Percentiles rank a stretch among this genome's conserved stretches.
phyloP scores from a whole-genome alignment of 2,888 invertebrate genomes.

The Nephrotoma flavescens region DNA sequence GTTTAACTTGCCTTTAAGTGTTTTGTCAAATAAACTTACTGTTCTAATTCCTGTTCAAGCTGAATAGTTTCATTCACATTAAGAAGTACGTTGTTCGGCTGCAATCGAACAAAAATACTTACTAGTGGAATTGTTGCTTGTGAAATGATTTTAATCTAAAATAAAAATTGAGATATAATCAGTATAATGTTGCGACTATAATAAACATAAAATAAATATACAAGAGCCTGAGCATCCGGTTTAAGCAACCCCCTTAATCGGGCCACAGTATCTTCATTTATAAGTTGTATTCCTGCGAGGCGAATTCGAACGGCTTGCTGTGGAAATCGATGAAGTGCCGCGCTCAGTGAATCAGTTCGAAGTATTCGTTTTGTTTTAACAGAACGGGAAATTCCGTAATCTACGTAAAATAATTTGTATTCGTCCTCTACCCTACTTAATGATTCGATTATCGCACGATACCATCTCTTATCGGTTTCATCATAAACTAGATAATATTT shows the following conservation, averaged over 20 bases:
- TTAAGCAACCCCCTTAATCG: constrained; percentile 45
- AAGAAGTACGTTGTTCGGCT: constrained; percentile 44
- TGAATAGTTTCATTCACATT: constrained; percentile 56
- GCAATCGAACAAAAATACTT: constrained; percentile 53
- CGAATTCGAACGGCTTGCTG: constrained; percentile 42
- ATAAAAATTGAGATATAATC: background rate
- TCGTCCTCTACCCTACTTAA: constrained; percentile 20
- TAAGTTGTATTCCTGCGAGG: constrained; percentile 41
- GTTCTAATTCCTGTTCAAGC: constrained; percentile 42
- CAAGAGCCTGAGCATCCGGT: background rate
- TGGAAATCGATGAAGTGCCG: constrained; percentile 41
- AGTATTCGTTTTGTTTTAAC: constrained; percentile 31
- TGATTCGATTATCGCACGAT: constrained; percentile 7
- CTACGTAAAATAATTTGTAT: constrained; percentile 38
- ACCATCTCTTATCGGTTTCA: constrained; percentile 7
- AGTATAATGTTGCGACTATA: background rate
- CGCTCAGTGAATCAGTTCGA: constrained; percentile 36
- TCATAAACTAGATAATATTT: constrained; percentile 8
- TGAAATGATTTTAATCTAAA: constrained; percentile 1
- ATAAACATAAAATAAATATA: background rate
- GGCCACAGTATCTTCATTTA: constrained; percentile 35
- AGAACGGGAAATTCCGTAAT: constrained; percentile 36
- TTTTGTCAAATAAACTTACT: constrained; percentile 12
- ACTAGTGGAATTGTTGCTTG: constrained; percentile 31
- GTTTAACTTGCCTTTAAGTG: background rate